Conservation (phyloP, 92 coral and sea anemone species). For the Chrysogorgia sp. region DNA sequence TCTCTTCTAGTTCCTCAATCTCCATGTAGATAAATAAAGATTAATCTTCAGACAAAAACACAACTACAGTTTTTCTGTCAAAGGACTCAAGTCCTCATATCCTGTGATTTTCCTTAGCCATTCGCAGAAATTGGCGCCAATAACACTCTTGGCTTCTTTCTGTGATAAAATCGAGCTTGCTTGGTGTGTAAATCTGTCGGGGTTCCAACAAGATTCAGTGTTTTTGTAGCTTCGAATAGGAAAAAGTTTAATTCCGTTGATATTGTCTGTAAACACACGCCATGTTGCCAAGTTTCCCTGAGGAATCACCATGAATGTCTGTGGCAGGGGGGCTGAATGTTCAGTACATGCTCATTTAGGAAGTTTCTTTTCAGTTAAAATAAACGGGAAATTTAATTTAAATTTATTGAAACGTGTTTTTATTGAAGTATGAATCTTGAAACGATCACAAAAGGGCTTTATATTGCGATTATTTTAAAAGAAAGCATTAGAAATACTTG, state of each 20-base stretch:
- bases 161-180: no score
- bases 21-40: neutral
- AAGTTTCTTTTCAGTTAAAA: no score
- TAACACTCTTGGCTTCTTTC: neutral
- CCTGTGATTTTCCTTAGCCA: no score
- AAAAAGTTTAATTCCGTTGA: neutral
- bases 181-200: no score
- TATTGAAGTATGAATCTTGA: neutral
- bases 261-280: conserved; percentile 23
- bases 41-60: neutral
- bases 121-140: neutral
- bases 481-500: no score
- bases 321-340: conserved; percentile 8
- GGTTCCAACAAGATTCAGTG: neutral
- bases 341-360: no score
- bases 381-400: no score
- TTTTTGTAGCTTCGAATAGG: neutral
- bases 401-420: neutral
- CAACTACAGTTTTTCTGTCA: no score
- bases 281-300: conserved; percentile 33
- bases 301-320: neutral
- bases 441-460: neutral
- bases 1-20: neutral
- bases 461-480: neutral
- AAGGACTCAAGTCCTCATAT: no score